These are phyloP conservation scores for Hipposideros armiger DNA, from an alignment of 2,113 vertebrate species.

Conservation along the genomic window DNA sequence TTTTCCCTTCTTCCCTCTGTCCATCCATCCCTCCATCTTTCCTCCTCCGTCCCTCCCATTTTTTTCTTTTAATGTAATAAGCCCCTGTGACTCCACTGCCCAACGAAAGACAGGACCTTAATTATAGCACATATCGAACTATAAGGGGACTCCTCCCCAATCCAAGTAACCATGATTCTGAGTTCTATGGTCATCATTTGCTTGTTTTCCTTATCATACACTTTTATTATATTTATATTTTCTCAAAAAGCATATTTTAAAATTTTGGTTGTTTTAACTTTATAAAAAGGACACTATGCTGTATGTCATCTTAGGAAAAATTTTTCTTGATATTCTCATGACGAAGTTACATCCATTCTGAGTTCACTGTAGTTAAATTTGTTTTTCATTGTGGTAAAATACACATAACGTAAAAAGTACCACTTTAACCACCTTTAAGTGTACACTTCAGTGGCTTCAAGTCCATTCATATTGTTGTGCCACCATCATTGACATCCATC, in stretches of 20 bases:
- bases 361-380: neutral
- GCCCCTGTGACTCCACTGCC: neutral
- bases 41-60: neutral
- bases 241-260: neutral
- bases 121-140: neutral
- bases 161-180: neutral
- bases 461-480: too few species aligned
- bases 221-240: neutral
- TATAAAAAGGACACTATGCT: neutral
- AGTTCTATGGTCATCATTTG: neutral
- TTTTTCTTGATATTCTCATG: neutral
- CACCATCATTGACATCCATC: neutral
- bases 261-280: conserved; percentile 9
- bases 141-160: too few species aligned
- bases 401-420: neutral
- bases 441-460: neutral
- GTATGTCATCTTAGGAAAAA: neutral
- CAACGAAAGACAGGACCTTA: neutral
- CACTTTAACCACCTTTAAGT: neutral
- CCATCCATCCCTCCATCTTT: neutral
- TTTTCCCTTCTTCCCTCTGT: neutral
- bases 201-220: neutral
- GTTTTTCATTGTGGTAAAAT: neutral
- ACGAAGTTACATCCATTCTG: neutral
- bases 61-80: neutral